phyloP scores from a whole-genome alignment of 2,113 vertebrate species.

The Pterocles gutturalis region DNA sequence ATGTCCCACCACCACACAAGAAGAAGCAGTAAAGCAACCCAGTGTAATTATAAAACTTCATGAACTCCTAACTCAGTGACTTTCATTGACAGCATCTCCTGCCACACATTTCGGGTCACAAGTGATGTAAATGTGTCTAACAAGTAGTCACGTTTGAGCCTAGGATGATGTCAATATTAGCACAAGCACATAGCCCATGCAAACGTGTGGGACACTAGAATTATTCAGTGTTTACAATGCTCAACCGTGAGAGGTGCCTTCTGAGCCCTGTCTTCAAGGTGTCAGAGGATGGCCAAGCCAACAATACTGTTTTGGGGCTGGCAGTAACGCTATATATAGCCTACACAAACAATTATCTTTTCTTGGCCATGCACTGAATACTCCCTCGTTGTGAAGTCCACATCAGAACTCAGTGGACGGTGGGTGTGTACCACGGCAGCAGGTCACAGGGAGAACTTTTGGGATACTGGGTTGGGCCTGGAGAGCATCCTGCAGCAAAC shows the following conservation, averaged over 20 bases:
- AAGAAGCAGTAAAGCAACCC: neutral
- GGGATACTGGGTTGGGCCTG: neutral
- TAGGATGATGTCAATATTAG: neutral
- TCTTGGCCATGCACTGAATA: neutral
- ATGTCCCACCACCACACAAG: neutral
- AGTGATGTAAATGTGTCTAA: neutral
- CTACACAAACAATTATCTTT: neutral
- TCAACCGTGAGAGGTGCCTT: neutral
- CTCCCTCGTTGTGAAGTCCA: neutral
- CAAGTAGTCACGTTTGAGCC: neutral
- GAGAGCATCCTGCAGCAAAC: neutral
- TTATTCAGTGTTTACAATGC: neutral
- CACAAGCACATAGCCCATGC: neutral
- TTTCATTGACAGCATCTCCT: neutral
- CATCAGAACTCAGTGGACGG: neutral
- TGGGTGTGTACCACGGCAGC: neutral
- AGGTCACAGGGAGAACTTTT: neutral
- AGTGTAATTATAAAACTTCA: neutral
- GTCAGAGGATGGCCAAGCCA: neutral
- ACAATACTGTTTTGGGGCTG: accelerated
- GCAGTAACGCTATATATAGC: neutral
- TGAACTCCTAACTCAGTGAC: neutral
- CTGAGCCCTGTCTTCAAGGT: neutral
- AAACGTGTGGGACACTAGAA: neutral
- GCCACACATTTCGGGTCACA: neutral